Evolutionary conservation across 1,140 invertebrate species (phyloP).

Genomic region (Aphis craccivora): DNA sequence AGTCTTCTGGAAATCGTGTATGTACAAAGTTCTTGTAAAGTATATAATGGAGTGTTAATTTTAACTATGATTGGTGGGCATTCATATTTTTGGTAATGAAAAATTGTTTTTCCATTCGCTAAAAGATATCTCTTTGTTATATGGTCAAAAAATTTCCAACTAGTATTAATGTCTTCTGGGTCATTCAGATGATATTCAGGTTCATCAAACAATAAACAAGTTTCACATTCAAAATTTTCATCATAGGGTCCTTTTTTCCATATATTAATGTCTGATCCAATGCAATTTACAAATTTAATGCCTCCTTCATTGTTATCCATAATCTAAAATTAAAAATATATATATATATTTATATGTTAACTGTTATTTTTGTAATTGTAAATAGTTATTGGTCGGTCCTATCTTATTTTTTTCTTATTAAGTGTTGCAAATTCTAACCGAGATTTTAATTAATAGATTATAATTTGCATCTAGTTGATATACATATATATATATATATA

Average conservation of each 20-base stretch:
- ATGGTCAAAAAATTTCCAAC: slow-evolving; percentile 49
- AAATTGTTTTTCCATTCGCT: slow-evolving; percentile 25
- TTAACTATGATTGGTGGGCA: not conserved
- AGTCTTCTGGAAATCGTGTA: slow-evolving; percentile 29
- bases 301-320: slow-evolving; percentile 35
- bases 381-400: not conserved
- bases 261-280: slow-evolving; percentile 50
- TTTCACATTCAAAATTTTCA: slow-evolving; percentile 20
- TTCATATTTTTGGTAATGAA: slow-evolving; percentile 30
- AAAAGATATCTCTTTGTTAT: slow-evolving; percentile 47
- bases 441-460: too few relatives aligned
- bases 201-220: slow-evolving; percentile 41
- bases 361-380: too few relatives aligned
- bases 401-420: not conserved
- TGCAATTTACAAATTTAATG: slow-evolving; percentile 33
- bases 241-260: slow-evolving; percentile 18
- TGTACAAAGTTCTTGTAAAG: slow-evolving; percentile 42
- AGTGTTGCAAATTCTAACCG: too few relatives aligned
- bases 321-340: slow-evolving; percentile 14
- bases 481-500: too few relatives aligned
- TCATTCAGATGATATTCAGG: slow-evolving; percentile 36
- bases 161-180: not conserved
- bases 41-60: slow-evolving; percentile 49
- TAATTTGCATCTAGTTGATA: too few relatives aligned
- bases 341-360: not conserved